Base-by-base conservation (phyloP, 2,113 vertebrate genomes). In the Phoxinus phoxinus region DNA sequence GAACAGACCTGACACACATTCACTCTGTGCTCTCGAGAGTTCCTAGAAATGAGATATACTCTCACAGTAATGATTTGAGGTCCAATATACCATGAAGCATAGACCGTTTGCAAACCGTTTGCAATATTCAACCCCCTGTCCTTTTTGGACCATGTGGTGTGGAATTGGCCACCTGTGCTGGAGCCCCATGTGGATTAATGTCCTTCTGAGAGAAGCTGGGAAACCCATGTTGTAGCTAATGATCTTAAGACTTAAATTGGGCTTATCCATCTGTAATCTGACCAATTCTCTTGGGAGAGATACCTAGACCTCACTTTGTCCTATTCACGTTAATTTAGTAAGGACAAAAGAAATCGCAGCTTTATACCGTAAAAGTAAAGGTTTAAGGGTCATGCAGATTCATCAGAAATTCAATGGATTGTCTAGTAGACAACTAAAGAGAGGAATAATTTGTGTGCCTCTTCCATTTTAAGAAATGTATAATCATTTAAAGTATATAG, bases 211-310 rank as follows among this genome's bases (percentile, higher is more conserved):
- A 58, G 44, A 56, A 81, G 58, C 51, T 80, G 53, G 58, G 41
- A 61, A 21, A 19, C 23, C 51, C 53, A 67, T 81, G 58, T 56
- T 74, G 71, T 58, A 74, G 35, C 86, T 81, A 81, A 80, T 80
- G 69, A 58, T 84, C 69, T 75, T 87, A 77, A 81, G 37, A 80
- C 46, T 71, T 48, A 76, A 63, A 35, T 85, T 77, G 61, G 51
- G 74, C 0, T 85, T 77, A 85, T 79, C 37, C 23, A n/a, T 63
- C n/a, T 80, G 51, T 81, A 82, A 82, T 82, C 86, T 81, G 59
- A 63, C 76, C 69, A 58, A 17, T 85, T 27, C 69, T 76, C 61
- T 51, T n/a, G 53, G 37, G 41, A 63, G 63, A 21, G 51, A 58
- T 75, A 44, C 17, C 12, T 41, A 41, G n/a, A 13, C 23, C 71